Evolutionary conservation across 2,888 invertebrate species (phyloP).

Genomic region (Prenolepis imparis): DNA sequence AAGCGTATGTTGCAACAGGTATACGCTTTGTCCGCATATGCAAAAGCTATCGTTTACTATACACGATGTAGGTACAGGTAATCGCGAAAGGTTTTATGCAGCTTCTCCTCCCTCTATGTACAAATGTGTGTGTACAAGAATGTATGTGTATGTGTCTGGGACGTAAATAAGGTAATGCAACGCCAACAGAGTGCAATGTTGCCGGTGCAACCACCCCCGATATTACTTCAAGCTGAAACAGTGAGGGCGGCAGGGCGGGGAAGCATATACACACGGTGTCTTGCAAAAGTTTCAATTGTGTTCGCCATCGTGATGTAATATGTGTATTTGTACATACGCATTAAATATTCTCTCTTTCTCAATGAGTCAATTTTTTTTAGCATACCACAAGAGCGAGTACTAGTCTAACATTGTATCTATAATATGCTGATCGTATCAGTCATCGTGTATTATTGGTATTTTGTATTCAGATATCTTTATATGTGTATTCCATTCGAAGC

Average conservation of each 20-base stretch:
- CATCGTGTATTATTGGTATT: neutral
- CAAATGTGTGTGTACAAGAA: conserved; percentile 23
- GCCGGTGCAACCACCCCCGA: conserved; percentile 79
- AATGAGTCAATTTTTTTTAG: neutral
- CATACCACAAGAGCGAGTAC: neutral
- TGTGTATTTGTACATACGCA: neutral
- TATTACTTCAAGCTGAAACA: conserved; percentile 67
- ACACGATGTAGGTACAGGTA: conserved; percentile 66
- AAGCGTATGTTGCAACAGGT: conserved; percentile 68
- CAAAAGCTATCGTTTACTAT: conserved; percentile 75
- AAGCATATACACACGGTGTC: conserved; percentile 69
- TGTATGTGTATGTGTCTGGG: conserved; percentile 7
- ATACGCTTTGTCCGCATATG: conserved; percentile 69
- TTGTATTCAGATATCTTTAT: neutral
- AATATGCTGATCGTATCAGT: neutral
- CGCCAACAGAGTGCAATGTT: conserved; percentile 78
- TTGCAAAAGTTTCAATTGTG: conserved; percentile 23
- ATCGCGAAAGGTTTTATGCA: conserved; percentile 72
- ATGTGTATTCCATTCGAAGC: neutral
- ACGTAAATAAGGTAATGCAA: conserved; percentile 76
- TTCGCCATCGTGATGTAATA: neutral
- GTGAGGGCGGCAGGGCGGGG: conserved; percentile 76
- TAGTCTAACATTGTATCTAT: neutral
- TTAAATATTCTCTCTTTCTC: conserved; percentile 2
- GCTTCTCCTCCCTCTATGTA: conserved; percentile 64